Evolutionary conservation across 2,113 vertebrate species (phyloP).

Genomic region (Scytalopus superciliaris): DNA sequence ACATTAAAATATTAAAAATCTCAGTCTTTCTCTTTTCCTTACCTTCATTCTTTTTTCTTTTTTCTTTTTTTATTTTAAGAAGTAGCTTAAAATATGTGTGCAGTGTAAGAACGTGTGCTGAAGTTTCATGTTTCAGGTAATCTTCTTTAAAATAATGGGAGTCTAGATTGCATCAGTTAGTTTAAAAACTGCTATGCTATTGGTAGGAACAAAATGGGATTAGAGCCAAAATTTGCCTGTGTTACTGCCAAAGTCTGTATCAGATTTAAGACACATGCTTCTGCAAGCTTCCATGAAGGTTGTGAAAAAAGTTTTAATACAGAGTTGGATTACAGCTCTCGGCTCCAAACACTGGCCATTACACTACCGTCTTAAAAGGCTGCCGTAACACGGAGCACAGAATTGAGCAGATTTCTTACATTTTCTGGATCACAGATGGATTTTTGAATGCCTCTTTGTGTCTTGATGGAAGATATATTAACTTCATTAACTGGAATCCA

Average conservation of each 20-base stretch:
- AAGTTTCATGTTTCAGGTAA: constrained; percentile 80
- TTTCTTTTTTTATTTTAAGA: neutral
- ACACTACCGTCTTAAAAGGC: constrained; percentile 54
- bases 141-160: constrained; percentile 68
- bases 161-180: constrained; percentile 62
- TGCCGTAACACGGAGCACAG: constrained; percentile 27
- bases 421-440: constrained; percentile 56
- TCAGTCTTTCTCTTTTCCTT: neutral
- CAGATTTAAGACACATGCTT: constrained; percentile 94
- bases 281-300: constrained; percentile 74
- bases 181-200: constrained; percentile 70
- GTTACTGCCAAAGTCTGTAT: constrained; percentile 87
- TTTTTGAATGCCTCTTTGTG: constrained; percentile 23
- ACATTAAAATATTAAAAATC: neutral
- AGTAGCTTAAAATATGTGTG: constrained; percentile 13
- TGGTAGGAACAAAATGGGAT: constrained; percentile 76
- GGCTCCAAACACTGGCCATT: constrained; percentile 57
- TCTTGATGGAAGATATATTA: constrained; percentile 46
- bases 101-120: constrained; percentile 31
- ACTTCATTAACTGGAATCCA: constrained; percentile 18
- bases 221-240: constrained; percentile 74
- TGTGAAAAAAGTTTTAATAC: constrained; percentile 78
- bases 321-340: constrained; percentile 71
- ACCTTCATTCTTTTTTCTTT: neutral
- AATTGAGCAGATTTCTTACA: constrained; percentile 1